A percentile compares a stretch with the other conserved stretches of the same genome.
Evolutionary conservation across 2,888 invertebrate species (phyloP).

Genomic region (Capitulum mitella): DNA sequence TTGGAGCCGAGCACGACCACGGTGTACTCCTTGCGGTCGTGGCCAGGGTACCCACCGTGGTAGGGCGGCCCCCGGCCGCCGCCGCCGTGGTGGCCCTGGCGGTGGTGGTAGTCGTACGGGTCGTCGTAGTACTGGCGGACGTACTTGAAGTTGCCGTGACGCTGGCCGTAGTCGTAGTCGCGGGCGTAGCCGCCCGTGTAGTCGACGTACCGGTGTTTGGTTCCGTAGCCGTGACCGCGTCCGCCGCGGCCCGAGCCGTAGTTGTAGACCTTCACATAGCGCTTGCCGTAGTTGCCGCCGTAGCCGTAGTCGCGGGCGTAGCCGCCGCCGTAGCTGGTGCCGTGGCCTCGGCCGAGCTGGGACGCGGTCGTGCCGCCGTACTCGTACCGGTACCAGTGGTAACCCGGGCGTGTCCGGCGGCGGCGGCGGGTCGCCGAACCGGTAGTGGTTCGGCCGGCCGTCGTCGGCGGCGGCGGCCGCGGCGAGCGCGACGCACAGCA

Average conservation of each 20-base stretch:
- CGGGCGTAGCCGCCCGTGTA: no score
- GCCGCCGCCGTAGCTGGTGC: not conserved
- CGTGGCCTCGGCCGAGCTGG: not conserved
- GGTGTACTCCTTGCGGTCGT: not conserved
- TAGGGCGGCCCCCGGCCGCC: not conserved
- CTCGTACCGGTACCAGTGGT: constrained; percentile 13
- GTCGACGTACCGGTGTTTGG: no score
- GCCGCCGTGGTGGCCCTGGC: not conserved
- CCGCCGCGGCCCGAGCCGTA: not conserved
- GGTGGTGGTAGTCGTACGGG: not conserved
- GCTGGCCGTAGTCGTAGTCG: not conserved
- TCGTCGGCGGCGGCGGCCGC: not conserved
- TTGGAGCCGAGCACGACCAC: constrained; percentile 13
- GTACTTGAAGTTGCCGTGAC: constrained; percentile 5
- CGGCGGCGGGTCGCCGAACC: not conserved
- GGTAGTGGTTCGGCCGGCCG: not conserved
- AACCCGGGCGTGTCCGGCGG: not conserved
- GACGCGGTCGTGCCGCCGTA: not conserved
- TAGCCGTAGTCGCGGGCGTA: not conserved
- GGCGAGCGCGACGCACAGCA: not conserved
- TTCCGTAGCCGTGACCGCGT: no score
- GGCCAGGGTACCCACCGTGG: not conserved
- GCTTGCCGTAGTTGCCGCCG: not conserved
- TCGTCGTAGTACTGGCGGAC: not conserved
- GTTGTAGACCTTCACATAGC: not conserved